These are phyloP conservation scores for Bucorvus abyssinicus DNA, from an alignment of 2,797 vertebrate species.

Conservation along the genomic window DNA sequence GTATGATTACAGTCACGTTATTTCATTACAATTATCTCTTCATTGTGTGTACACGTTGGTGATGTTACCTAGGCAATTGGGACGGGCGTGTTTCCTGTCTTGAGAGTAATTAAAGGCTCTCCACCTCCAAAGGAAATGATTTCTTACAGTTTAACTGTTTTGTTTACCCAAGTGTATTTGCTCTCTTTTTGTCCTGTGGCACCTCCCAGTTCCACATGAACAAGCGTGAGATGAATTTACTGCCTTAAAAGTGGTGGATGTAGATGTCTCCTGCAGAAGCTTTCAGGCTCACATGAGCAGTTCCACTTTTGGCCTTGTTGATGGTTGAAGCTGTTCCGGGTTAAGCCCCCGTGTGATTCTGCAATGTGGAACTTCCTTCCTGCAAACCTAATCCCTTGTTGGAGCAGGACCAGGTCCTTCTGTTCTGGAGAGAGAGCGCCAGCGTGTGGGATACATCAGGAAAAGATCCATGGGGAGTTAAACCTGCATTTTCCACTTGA, in stretches of 20 bases:
- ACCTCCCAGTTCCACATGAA: background rate
- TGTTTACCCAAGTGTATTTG: background rate
- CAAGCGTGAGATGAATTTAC: background rate
- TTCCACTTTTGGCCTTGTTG: background rate
- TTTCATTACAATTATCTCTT: slow-evolving; percentile 14
- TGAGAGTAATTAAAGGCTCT: background rate
- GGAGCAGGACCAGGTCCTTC: background rate
- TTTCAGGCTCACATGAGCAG: background rate
- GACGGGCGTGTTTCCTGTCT: slow-evolving; percentile 2
- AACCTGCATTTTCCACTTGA: background rate
- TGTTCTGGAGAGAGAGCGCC: background rate
- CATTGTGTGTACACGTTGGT: background rate
- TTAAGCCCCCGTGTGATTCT: background rate
- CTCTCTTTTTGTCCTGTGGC: background rate
- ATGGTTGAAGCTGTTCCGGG: background rate
- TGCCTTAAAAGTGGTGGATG: background rate
- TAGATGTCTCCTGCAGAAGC: background rate
- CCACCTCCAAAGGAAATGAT: background rate
- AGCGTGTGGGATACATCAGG: background rate
- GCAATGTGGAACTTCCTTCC: background rate
- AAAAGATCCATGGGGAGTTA: background rate
- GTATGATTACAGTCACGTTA: background rate
- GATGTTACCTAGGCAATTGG: background rate
- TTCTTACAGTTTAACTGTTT: background rate
- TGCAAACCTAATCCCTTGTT: background rate